Evolutionary conservation across 2,113 vertebrate species (phyloP).

Genomic region (Eptesicus fuscus): DNA sequence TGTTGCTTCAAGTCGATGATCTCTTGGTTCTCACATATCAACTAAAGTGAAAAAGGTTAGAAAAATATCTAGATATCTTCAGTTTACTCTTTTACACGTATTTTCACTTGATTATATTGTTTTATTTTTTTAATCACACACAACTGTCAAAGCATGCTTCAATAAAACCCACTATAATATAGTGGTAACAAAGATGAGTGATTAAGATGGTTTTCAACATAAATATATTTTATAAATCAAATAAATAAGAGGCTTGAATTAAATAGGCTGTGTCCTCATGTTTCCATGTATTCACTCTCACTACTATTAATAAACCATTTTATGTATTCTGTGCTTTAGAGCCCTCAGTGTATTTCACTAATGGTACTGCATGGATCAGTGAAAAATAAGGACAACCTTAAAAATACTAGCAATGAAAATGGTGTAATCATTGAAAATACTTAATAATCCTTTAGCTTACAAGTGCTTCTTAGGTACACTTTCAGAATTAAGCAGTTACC

Average conservation of each 20-base stretch:
- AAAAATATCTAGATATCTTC: not conserved
- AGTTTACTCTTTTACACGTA: not conserved
- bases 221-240: not conserved
- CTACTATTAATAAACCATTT: not conserved
- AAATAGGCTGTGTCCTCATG: not conserved
- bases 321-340: not conserved
- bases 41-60: not conserved
- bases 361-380: not conserved
- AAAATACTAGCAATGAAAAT: slow-evolving; percentile 36
- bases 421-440: not conserved
- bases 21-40: not conserved
- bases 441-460: not conserved
- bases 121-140: not conserved
- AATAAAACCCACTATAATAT: not conserved
- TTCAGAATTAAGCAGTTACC: slow-evolving; percentile 33
- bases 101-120: not conserved
- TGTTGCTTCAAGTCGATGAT: not conserved
- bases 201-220: not conserved
- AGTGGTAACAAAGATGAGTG: not conserved
- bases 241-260: not conserved
- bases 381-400: not conserved
- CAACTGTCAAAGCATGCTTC: not conserved
- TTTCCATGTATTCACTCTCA: not conserved
- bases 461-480: not conserved
- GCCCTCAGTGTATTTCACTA: not conserved